Percentiles rank a stretch among this genome's conserved stretches.
Conservation (phyloP, 2,797 vertebrate genomes). For the Eurystomus glaucurus region DNA sequence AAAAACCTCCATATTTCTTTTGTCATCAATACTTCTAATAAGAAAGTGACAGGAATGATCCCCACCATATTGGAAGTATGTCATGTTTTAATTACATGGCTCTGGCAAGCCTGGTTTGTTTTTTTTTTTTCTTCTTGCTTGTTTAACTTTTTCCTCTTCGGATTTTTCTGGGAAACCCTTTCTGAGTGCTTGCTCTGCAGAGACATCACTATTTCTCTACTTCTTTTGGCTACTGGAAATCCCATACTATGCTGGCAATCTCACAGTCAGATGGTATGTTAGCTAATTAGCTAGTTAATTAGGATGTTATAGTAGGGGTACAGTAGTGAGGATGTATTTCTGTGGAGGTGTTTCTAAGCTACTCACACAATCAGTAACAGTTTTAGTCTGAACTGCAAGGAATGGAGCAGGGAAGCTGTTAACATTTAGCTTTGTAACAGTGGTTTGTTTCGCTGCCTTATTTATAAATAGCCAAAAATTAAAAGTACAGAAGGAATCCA, state of each 20-base stretch:
- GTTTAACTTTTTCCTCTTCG: not conserved
- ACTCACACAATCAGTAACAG: not conserved
- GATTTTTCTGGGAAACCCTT: conserved; percentile 27
- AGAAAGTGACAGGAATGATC: not conserved
- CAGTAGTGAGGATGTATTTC: not conserved
- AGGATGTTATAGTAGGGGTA: not conserved
- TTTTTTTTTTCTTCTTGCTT: not conserved
- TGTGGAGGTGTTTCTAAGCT: not conserved
- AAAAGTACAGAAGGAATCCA: not conserved
- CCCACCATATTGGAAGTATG: not conserved
- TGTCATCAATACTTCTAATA: not conserved
- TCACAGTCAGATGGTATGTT: not conserved
- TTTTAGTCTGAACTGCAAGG: not conserved
- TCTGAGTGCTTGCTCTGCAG: conserved; percentile 32
- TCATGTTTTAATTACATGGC: conserved; percentile 46
- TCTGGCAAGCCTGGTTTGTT: not conserved
- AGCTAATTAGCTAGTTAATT: not conserved
- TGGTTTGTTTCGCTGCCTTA: not conserved
- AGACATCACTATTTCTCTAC: conserved; percentile 21
- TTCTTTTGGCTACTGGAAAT: conserved; percentile 42
- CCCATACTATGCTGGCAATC: not conserved
- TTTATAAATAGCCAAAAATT: not conserved
- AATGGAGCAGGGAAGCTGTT: not conserved
- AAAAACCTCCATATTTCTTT: not conserved
- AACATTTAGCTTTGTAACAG: not conserved